These are phyloP conservation scores for Iguana delicatissima DNA, from an alignment of 2,797 vertebrate species.

Conservation along the genomic window DNA sequence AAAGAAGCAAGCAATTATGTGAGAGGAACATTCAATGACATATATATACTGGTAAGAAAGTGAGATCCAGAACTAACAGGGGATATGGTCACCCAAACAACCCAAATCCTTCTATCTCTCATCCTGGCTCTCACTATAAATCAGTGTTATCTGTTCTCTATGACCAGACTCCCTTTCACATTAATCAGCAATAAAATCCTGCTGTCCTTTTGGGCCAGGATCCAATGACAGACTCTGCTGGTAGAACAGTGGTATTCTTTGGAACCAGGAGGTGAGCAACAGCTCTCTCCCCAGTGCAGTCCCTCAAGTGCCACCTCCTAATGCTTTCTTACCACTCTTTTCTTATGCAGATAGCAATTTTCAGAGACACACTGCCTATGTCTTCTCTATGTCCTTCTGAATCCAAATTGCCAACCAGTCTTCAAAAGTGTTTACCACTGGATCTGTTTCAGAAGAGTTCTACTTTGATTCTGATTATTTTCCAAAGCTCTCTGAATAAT, in stretches of 20 bases:
- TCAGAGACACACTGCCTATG: no score
- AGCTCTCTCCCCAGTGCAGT: background rate
- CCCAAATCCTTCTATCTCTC: background rate
- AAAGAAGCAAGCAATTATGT: background rate
- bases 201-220: background rate
- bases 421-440: background rate
- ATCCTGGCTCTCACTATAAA: background rate
- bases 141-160: background rate
- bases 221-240: background rate
- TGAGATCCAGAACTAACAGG: background rate
- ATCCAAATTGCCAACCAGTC: background rate
- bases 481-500: background rate
- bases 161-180: background rate
- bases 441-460: background rate
- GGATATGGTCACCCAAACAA: background rate
- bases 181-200: background rate
- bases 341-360: no score
- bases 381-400: background rate
- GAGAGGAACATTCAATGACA: background rate
- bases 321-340: no score
- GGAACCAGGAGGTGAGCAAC: background rate
- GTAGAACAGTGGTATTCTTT: background rate
- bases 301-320: no score
- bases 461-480: background rate
- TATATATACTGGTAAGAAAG: background rate